These are phyloP conservation scores for Leptobrachium ailaonicum DNA, from an alignment of 2,113 vertebrate species.

Conservation along the genomic window DNA sequence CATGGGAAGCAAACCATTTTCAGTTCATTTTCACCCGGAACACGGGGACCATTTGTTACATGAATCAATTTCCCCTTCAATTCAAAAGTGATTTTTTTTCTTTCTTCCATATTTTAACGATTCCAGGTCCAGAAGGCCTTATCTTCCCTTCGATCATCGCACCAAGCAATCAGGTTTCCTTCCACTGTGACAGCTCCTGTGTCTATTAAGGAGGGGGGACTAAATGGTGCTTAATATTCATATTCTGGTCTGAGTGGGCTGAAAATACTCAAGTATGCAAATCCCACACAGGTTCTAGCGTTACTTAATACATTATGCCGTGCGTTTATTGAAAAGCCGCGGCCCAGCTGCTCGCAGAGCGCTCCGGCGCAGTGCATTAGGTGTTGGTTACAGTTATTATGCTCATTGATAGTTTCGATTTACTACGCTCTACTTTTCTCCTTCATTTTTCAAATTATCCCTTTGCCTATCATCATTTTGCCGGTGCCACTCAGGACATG, in stretches of 20 bases:
- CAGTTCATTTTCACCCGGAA: background rate
- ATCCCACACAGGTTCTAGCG: background rate
- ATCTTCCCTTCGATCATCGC: slow-evolving; percentile 8
- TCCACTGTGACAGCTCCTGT: slow-evolving; percentile 10
- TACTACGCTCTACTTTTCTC: slow-evolving; percentile 10
- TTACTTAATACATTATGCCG: background rate
- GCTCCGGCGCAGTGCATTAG: slow-evolving; percentile 24
- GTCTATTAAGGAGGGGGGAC: slow-evolving; percentile 15
- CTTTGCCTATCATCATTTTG: slow-evolving; percentile 31
- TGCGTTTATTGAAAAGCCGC: background rate
- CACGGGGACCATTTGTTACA: background rate
- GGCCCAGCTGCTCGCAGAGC: slow-evolving; percentile 12
- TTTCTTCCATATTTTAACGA: background rate
- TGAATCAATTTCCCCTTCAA: slow-evolving; percentile 7
- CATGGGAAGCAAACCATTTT: background rate
- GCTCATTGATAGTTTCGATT: slow-evolving; percentile 37
- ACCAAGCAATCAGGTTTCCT: slow-evolving; percentile 32
- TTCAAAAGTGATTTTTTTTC: background rate
- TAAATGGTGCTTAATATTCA: slow-evolving; percentile 21
- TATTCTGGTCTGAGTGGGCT: slow-evolving; percentile 5
- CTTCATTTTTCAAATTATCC: slow-evolving; percentile 28
- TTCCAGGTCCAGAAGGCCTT: slow-evolving; percentile 4
- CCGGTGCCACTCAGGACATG: slow-evolving; percentile 26
- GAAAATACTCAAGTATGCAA: slow-evolving; percentile 14
- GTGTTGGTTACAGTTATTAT: slow-evolving; percentile 37